phyloP scores from a whole-genome alignment of 2,888 invertebrate genomes.

The Brassicogethes aeneus region DNA sequence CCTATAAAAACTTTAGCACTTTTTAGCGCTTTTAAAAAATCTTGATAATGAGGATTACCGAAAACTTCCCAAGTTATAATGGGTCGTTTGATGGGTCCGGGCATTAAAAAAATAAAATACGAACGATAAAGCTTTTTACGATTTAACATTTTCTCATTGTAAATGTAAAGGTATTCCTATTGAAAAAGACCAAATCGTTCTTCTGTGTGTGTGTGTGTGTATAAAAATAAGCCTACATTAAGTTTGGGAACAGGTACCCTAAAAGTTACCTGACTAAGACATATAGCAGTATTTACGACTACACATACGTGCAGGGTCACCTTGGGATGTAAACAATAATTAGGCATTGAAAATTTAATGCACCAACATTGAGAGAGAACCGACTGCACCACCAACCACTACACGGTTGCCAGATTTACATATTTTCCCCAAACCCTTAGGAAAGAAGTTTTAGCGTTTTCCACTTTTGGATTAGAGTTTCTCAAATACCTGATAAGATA shows the following conservation, averaged over 20 bases:
- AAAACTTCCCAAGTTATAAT: no score
- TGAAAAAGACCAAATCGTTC: neutral
- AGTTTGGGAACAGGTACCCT: conserved; percentile 33
- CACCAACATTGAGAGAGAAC: conserved; percentile 18
- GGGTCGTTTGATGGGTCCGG: neutral
- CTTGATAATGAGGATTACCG: no score
- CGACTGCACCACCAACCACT: conserved; percentile 25
- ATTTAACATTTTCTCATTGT: neutral
- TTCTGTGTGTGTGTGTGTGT: conserved; percentile 16
- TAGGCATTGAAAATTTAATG: conserved; percentile 38
- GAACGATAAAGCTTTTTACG: neutral
- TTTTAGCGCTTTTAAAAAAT: no score
- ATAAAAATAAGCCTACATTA: conserved; percentile 21
- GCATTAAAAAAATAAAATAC: no score
- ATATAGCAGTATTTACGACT: conserved; percentile 35
- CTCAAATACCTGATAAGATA: no score
- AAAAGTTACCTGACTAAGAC: conserved; percentile 35
- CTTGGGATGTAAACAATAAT: conserved; percentile 40
- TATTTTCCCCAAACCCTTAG: no score
- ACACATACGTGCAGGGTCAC: conserved; percentile 36
- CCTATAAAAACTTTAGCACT: no score
- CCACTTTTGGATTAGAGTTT: no score
- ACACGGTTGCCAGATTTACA: no score
- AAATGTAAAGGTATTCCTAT: neutral
- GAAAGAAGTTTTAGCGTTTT: no score